A percentile compares a stretch with the other conserved stretches of the same genome.
These are phyloP conservation scores for Ataeniobius toweri DNA, from an alignment of 2,797 vertebrate species.

Conservation along the genomic window DNA sequence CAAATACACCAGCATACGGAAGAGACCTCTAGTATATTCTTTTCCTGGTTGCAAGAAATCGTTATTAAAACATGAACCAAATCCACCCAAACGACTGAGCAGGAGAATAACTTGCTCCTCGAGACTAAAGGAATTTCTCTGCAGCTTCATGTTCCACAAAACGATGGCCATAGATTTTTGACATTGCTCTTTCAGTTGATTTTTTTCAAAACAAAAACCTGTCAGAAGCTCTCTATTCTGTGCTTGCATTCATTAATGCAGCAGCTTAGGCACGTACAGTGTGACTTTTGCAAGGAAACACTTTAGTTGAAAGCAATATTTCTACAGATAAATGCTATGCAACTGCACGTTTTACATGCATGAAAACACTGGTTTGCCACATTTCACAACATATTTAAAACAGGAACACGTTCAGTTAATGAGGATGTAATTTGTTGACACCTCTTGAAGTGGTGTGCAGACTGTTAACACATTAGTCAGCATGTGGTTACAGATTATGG, in stretches of 20 bases:
- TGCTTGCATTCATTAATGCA: neutral
- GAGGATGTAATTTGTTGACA: neutral
- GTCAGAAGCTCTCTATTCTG: neutral
- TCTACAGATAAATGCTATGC: neutral
- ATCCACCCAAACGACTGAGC: neutral
- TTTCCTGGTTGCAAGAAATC: neutral
- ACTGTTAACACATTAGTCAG: conserved; percentile 8
- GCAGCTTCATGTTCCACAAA: neutral
- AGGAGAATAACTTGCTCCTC: neutral
- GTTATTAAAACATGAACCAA: neutral
- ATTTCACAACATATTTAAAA: neutral
- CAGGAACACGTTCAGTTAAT: conserved; percentile 6
- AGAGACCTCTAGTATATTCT: no score
- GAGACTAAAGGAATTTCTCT: neutral
- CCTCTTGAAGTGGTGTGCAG: conserved; percentile 14
- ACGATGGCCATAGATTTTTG: neutral
- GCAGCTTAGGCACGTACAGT: neutral
- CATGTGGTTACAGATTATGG: conserved; percentile 24
- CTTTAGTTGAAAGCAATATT: neutral
- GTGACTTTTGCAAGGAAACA: neutral
- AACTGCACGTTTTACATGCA: neutral
- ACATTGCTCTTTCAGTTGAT: neutral
- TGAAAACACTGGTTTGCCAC: neutral
- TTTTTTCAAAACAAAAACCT: neutral
- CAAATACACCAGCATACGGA: neutral